These are phyloP conservation scores for Mustelus asterias DNA, from an alignment of 2,113 vertebrate genomes.

Conservation along the genomic window DNA sequence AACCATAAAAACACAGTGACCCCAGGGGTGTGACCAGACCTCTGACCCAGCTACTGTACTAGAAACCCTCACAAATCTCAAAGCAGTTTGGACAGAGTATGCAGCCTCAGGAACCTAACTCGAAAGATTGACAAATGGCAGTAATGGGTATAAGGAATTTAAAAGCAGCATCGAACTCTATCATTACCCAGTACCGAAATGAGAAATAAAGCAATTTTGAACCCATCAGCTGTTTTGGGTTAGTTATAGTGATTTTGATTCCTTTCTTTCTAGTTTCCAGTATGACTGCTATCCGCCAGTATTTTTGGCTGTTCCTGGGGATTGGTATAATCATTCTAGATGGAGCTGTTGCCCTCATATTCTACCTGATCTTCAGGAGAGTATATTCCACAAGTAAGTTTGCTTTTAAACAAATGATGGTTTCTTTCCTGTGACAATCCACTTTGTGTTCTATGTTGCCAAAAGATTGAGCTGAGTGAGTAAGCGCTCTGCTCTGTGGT, in stretches of 20 bases:
- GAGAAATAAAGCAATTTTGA: background rate
- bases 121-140: background rate
- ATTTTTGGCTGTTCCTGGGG: background rate
- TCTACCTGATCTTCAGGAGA: background rate
- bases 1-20: background rate
- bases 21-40: background rate
- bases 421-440: background rate
- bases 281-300: background rate
- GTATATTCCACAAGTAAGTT: background rate
- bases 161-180: background rate
- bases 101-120: background rate
- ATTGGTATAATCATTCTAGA: background rate
- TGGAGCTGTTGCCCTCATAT: background rate
- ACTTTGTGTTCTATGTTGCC: background rate
- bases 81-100: background rate
- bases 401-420: background rate
- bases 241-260: background rate
- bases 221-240: background rate
- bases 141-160: background rate
- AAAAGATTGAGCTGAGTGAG: background rate
- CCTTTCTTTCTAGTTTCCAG: background rate
- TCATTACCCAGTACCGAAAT: background rate
- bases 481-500: no score
- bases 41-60: background rate
- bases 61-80: background rate